phyloP scores from a whole-genome alignment of 2,113 vertebrate genomes.

The Orcinus orca region DNA sequence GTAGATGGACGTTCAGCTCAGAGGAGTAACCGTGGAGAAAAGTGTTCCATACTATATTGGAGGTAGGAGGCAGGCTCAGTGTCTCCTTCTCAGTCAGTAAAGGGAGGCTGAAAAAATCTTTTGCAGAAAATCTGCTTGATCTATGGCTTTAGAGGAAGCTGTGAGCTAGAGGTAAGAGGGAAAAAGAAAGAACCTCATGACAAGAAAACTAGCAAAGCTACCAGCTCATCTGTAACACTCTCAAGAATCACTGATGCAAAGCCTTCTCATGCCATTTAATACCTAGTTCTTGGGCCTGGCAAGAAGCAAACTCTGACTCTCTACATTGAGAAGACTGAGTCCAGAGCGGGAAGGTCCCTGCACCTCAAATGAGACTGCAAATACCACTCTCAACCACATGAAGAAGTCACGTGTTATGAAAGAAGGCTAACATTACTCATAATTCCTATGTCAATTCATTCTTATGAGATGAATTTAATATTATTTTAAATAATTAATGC shows the following conservation, averaged over 20 bases:
- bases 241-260: background rate
- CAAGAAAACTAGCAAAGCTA: background rate
- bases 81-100: background rate
- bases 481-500: constrained; percentile 16
- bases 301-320: too few species aligned
- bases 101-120: background rate
- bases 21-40: background rate
- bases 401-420: background rate
- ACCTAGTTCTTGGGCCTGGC: background rate
- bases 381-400: background rate
- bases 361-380: background rate
- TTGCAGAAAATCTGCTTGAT: background rate
- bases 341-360: background rate
- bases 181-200: background rate
- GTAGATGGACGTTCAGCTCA: background rate
- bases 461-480: background rate
- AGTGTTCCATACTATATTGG: background rate
- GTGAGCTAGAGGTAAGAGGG: background rate
- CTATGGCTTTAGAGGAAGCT: background rate
- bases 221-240: background rate
- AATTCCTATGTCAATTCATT: background rate
- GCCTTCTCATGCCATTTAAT: background rate
- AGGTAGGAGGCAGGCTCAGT: background rate
- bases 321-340: background rate
- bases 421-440: background rate